Base-by-base conservation (phyloP, 2,888 invertebrate species). In the Nectonema munidae region DNA sequence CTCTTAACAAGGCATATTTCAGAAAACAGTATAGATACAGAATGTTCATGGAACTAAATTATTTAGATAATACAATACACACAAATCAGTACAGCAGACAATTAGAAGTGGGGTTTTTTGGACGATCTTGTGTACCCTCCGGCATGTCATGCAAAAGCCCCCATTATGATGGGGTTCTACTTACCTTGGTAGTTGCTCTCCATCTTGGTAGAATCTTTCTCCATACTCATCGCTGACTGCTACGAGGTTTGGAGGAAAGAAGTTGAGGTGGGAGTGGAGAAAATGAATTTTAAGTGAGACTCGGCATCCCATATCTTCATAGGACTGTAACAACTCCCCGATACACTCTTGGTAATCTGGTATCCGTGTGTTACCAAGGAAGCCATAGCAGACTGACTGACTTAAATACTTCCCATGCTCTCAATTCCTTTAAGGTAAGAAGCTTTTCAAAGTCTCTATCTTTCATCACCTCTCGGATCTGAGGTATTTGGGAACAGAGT, bases 221-320 rank as follows among this genome's bases (percentile, higher is more conserved):
- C 16, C 11, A 20, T 18, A 9, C 16, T 37, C 15, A 9, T 37
- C 14, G 15, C 11, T 38, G 5, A 6, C 28, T 38, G 9, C 21
- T 6, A 11, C 30, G 9, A 30, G 15, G 15, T 30, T 30, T 30
- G 9, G 13, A 11, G 30, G 30, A 16, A 30, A 30, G 15, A 30
- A 30, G 15, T 30, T 16, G 6, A 30, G 30, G 30, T 30, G 30
- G 15, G 16, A 9, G 19, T 21, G 15, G 20, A 18, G 1, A 15
- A 2, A 1, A 19, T 41, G 30, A 14, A 30, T 30, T 30, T 30
- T 30, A 30, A 30, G 30, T 6, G 30, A 30, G 13, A 30, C 15
- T 16, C 15, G 25, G 30, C 30, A 30, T 30, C 15, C 15, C 30
- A 30, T 30, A 11, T 30, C 15, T 30, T 30, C 15, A 30, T 11